Evolutionary conservation across 2,797 vertebrate genomes (phyloP), one percentile per base, ranked within the genome.

Genomic region (Manis crassicaudata): DNA sequence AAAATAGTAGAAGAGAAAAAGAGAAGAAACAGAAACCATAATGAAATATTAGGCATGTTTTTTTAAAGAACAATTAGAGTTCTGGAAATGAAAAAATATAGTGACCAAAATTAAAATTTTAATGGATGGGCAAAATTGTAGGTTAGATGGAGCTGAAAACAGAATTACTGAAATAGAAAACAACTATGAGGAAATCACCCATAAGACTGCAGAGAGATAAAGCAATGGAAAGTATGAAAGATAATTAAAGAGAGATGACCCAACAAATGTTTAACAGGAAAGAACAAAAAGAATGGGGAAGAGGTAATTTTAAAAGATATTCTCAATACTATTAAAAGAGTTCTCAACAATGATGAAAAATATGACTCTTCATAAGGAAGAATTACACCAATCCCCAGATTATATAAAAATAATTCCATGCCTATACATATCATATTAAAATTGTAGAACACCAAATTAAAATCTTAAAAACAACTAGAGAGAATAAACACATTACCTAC

Each of bases 161-260:
- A 96, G 32, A 67, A 88, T 88, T 88, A 21, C 6, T 87, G 83
- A 94, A 62, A 56, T 95, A 95, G 95, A 95, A 86, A 95, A 88
- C 14, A 81, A 23, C 32, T 83, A 40, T 43, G n/a, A 73, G 32
- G 62, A 73, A 77, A 77, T 95, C 80, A 93, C 23, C 29, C n/a
- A 67, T 7, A 95, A 67, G 5, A 16, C 16, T 75, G 18, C 13
- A 75, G 46, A 81, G 3, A 76, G 35, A 76, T 40, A 85, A 87
- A 68, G 37, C 37, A 70, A 67, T 27, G n/a, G 21, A 60, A 37
- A 75, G 3, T 32, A 83, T 37, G 23, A 84, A 91, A 93, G n/a
- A 87, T 6, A 83, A 87, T 77, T 68, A 79, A 77, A 58, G 72
- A 82, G 11, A 83, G 17, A 87, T 67, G 5, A 4, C 20, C 46